Conservation (phyloP, 2,797 vertebrate species). For the Jordanella pulchra region DNA sequence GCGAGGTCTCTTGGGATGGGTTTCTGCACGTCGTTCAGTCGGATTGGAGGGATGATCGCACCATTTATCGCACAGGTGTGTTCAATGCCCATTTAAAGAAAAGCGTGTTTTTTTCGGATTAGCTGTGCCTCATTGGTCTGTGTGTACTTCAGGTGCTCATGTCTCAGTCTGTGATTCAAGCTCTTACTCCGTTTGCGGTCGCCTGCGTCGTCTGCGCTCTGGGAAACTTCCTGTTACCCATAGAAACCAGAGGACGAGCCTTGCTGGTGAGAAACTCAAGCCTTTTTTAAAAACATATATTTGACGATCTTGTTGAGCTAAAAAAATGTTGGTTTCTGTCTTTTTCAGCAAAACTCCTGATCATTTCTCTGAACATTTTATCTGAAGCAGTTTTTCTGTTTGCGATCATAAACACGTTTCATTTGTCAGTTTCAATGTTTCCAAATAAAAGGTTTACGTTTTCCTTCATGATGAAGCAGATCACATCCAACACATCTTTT, state of each 20-base stretch:
- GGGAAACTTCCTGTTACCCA: conserved; percentile 84
- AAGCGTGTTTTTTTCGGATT: background rate
- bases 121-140: background rate
- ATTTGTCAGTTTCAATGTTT: too few species aligned
- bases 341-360: conserved; percentile 75
- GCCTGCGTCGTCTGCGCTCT: conserved; percentile 83
- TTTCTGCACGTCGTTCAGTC: conserved; percentile 90
- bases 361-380: background rate
- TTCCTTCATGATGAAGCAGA: background rate
- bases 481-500: background rate
- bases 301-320: background rate
- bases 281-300: background rate
- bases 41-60: conserved; percentile 93
- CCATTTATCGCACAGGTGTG: conserved; percentile 93
- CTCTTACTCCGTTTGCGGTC: conserved; percentile 84
- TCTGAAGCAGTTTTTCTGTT: background rate
- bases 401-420: background rate
- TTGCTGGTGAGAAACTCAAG: conserved; percentile 80
- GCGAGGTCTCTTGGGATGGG: conserved; percentile 92
- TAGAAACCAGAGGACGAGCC: conserved; percentile 89
- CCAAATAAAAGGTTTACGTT: background rate
- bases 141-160: conserved; percentile 85
- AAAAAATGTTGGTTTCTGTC: background rate
- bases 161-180: conserved; percentile 83
- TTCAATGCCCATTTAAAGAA: background rate